Conservation (phyloP, 2,113 vertebrate species). For the Dasyornis broadbenti region DNA sequence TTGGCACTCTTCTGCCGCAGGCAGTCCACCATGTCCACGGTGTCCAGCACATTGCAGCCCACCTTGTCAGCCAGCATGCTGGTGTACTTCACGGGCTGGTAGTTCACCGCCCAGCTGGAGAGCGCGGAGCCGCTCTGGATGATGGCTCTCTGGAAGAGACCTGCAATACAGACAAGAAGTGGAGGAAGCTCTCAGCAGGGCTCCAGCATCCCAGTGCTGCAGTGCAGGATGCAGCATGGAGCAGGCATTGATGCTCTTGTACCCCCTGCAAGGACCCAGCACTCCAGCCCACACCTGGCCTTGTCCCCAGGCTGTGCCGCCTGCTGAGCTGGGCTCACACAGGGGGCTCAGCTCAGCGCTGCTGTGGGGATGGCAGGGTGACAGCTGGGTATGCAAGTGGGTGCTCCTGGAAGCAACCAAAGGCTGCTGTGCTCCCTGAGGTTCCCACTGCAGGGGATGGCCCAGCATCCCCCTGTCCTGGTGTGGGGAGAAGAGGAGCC, state of each 20-base stretch:
- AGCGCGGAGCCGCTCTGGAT: slow-evolving; percentile 96
- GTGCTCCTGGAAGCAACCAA: neutral
- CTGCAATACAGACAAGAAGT: slow-evolving; percentile 66
- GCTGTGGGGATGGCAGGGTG: neutral
- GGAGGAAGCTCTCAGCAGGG: neutral
- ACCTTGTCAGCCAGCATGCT: slow-evolving; percentile 95
- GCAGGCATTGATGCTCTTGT: neutral
- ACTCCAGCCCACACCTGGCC: neutral
- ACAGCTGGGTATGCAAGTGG: neutral
- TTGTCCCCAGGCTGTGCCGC: neutral
- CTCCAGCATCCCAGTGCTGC: neutral
- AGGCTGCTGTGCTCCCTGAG: neutral
- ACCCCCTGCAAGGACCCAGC: neutral
- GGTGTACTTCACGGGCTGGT: slow-evolving; percentile 97
- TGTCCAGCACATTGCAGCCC: slow-evolving; percentile 96
- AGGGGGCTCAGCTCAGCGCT: neutral
- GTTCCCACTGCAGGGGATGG: neutral
- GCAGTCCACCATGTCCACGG: slow-evolving; percentile 97
- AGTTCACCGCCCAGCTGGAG: slow-evolving; percentile 99
- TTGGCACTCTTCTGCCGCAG: slow-evolving; percentile 94
- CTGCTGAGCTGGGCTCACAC: neutral
- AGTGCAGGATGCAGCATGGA: neutral
- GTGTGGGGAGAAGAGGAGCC: neutral
- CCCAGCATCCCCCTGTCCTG: neutral
- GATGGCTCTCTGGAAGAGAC: slow-evolving; percentile 97